Base-by-base conservation (phyloP, 1,140 invertebrate genomes). In the Brachionus asplanchnoidis region DNA sequence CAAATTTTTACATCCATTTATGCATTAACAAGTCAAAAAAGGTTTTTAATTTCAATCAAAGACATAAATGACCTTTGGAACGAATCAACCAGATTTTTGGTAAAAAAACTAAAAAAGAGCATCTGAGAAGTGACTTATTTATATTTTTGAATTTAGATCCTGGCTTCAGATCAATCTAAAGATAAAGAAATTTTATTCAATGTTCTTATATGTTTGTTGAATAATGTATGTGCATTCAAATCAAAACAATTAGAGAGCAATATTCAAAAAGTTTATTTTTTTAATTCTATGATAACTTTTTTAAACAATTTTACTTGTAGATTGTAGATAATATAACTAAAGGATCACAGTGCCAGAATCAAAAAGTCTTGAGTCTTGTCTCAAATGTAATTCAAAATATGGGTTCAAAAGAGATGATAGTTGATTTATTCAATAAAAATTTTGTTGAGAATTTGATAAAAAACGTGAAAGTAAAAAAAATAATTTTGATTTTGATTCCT, bases 11-110 rank as follows among this genome's bases (percentile, higher is more conserved):
- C 17, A 14, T 50, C 42, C 14, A 50, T 77, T 50, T 77, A 77
- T 50, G 40, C 42, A 26, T 46, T 77, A 23, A 77, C 73, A 14
- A 50, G 44, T 50, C 73, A 77, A 77, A 77, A 77, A 50, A 77
- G 14, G 26, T 77, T 77, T 32, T 9, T 77, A 12, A 23, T 17
- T 14, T 14, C 28, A 14, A 77, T 77, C 4, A 50, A 46, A 23
- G 44, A 46, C 11, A 26, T 9, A 23, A 40, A 53, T 11, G 3
- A 20, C 12, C 11, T 77, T 12, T 77, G 73, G 73, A 9, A 26
- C 9, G 23, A 77, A 77, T 17, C 42, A 20, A 46, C 23, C 0
- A 77, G 42, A 50, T 50, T 77, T 50, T 77, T 77, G 73, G 73
- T 77, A 77, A 28, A 9, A 26, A 26, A 44, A 26, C 12, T 77